Evolutionary conservation across 2,888 invertebrate genomes (phyloP), one percentile per base, ranked within the genome.

Genomic region (Pseudeuparius sepicola): DNA sequence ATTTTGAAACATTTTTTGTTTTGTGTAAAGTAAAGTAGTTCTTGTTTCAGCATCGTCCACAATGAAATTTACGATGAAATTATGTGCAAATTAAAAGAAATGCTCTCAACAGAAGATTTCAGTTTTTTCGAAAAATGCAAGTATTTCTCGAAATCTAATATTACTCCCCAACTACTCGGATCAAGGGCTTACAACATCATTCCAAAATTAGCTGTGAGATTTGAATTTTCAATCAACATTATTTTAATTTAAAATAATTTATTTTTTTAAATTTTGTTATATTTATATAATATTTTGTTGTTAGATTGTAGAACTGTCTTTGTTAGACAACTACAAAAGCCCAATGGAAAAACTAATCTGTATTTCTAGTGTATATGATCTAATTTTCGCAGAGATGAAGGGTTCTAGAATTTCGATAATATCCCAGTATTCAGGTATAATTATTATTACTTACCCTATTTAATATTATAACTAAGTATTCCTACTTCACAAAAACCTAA

Each of bases 301-400:
- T 34, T 41, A 60, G 60, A 42, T 65, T n/a, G 65, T 64, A 9
- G 66, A 67, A 48, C 49, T 67, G 34, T 63, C 66, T 2, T 58
- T 60, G 32, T 41, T 66, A 25, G 64, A 65, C 37, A 51, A 50
- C 4, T 54, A 57, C 16, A 54, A 54, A 40, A 63, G 59, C 31
- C 65, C 66, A 2, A 42, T 57, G 15, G 65, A 65, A 41, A 67
- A 67, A 50, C 46, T 65, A 2, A 46, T 55, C n/a, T 67, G 67
- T 45, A 40, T 67, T 4, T 59, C 58, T 33, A 53, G 57, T 6
- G 59, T 64, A 1, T 55, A 64, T 36, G 67, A 67, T 42, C 48
- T 66, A n/a, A 56, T 63, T 33, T 56, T 61, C 34, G 67, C 65
- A 4, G 65, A 67, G 49, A 46, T 65, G 7, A 67, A 67, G 50